A percentile compares a stretch with the other conserved stretches of the same genome.
phyloP scores from a whole-genome alignment of 2,113 vertebrate species.

The Xenopus laevis region DNA sequence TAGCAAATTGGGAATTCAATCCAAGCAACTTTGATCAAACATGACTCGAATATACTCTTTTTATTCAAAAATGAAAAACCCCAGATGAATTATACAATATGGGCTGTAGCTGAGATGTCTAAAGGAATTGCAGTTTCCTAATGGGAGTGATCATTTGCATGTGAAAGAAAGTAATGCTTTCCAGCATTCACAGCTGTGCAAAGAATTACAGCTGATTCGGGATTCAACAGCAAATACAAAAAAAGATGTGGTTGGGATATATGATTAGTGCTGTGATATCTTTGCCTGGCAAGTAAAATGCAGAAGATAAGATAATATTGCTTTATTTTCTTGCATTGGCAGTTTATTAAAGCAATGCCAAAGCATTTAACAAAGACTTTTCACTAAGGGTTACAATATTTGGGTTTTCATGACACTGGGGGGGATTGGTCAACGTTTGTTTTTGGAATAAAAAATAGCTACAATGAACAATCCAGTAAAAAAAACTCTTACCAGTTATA shows the following conservation, averaged over 20 bases:
- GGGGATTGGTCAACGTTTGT: no score
- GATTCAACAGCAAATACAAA: neutral
- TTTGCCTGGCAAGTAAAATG: neutral
- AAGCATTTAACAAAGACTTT: no score
- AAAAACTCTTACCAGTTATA: no score
- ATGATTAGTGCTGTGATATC: neutral
- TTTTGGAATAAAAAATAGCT: no score
- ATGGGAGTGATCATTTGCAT: constrained; percentile 2
- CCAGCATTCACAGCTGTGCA: constrained; percentile 1
- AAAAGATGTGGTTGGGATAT: neutral
- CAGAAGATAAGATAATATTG: neutral
- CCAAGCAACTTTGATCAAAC: neutral
- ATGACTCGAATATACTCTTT: neutral
- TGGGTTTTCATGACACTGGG: no score
- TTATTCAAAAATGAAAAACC: neutral
- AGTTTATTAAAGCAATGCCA: no score
- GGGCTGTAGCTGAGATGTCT: neutral
- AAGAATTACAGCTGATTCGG: neutral
- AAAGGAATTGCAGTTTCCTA: neutral
- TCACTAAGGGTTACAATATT: no score
- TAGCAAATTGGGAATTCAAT: no score
- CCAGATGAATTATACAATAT: neutral
- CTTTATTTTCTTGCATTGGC: neutral
- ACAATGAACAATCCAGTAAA: no score
- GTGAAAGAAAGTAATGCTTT: neutral